Conservation (phyloP, 2,113 vertebrate genomes). For the Trogon melanurus region DNA sequence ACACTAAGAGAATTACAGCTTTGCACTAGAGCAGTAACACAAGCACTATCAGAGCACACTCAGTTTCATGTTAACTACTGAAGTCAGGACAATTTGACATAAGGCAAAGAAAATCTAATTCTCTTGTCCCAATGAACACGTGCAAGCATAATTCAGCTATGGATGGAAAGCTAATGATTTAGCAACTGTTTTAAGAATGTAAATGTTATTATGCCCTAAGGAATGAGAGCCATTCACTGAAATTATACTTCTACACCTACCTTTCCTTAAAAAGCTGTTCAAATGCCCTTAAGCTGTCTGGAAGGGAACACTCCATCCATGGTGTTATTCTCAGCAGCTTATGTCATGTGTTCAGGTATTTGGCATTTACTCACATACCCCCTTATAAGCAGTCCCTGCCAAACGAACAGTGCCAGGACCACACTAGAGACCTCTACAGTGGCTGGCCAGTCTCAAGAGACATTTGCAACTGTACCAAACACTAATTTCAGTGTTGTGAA, state of each 20-base stretch:
- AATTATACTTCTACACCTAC: conserved; percentile 4
- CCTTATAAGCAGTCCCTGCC: not conserved
- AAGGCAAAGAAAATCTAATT: not conserved
- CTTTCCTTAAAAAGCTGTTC: conserved; percentile 58
- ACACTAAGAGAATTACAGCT: not conserved
- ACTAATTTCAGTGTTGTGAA: not conserved
- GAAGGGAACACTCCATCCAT: not conserved
- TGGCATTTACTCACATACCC: conserved; percentile 29
- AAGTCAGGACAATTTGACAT: not conserved
- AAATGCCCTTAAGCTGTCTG: not conserved
- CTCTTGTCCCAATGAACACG: not conserved
- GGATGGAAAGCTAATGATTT: not conserved
- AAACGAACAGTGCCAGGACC: conserved; percentile 6
- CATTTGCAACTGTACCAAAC: not conserved
- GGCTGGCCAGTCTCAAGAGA: not conserved
- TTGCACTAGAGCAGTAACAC: not conserved
- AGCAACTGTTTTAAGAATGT: conserved; percentile 18
- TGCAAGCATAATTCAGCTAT: not conserved
- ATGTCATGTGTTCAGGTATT: conserved; percentile 46
- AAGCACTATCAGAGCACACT: not conserved
- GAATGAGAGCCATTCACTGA: not conserved
- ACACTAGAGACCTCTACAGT: not conserved
- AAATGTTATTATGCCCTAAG: not conserved
- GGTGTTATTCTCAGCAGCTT: conserved; percentile 53
- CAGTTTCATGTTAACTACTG: not conserved